Conservation (phyloP, 1,140 invertebrate species). For the Cyphomyrmex costatus region DNA sequence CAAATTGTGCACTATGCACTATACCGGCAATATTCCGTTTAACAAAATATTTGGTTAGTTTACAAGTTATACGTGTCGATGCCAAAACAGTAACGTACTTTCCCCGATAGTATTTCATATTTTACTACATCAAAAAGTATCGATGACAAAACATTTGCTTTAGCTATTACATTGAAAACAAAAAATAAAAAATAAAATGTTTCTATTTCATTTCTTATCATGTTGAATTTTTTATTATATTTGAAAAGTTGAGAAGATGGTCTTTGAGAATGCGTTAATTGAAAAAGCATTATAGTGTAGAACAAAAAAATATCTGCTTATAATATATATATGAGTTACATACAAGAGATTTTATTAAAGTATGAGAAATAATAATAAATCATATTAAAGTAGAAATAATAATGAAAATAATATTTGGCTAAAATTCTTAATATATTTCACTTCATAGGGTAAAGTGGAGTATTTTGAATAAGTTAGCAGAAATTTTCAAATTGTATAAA, state of each 20-base stretch:
- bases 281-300: neutral
- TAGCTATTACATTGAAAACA: neutral
- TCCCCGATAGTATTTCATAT: neutral
- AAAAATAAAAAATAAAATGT: neutral
- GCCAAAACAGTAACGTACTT: neutral
- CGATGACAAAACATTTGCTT: neutral
- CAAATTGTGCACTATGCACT: constrained; percentile 21
- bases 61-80: neutral
- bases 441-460: too few relatives aligned
- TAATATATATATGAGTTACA: neutral
- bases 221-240: neutral
- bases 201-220: neutral
- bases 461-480: too few relatives aligned
- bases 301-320: neutral
- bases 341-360: neutral
- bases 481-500: too few relatives aligned
- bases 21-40: neutral
- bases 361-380: neutral
- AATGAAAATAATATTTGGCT: too few relatives aligned
- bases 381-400: neutral
- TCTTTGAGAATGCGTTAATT: neutral
- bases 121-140: constrained; percentile 6
- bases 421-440: too few relatives aligned
- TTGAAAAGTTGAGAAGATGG: neutral
- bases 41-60: constrained; percentile 42